Evolutionary conservation across 35 echinoderm and acorn worm species (phyloP).

Genomic region (Apostichopus parvimensis): DNA sequence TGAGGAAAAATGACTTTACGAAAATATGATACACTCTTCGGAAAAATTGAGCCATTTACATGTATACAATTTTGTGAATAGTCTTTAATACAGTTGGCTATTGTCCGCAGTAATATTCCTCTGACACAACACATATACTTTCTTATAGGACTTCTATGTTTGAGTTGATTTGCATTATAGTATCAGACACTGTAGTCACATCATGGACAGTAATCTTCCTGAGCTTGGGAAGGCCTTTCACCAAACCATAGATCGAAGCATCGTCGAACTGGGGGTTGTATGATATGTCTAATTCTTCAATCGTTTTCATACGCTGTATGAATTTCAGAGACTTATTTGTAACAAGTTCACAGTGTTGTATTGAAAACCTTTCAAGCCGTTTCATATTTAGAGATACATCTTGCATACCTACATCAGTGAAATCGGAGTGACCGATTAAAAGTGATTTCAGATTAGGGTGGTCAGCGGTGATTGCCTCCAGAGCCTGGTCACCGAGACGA

Average conservation of each 20-base stretch:
- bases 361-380: not conserved
- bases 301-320: not conserved
- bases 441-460: not conserved
- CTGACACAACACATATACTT: too few species aligned
- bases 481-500: constrained; percentile 29
- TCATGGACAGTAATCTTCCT: constrained; percentile 17
- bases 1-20: too few species aligned
- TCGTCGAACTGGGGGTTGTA: constrained; percentile 24
- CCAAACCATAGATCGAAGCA: not conserved
- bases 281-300: constrained; percentile 41
- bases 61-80: too few species aligned
- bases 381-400: constrained; percentile 7
- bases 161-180: not conserved
- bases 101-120: too few species aligned
- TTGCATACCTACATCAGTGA: constrained; percentile 4
- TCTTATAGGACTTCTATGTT: not conserved
- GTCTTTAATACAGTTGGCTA: too few species aligned
- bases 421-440: constrained; percentile 6
- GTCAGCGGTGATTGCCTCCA: constrained; percentile 17
- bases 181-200: not conserved
- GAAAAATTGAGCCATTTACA: too few species aligned
- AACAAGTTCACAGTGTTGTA: constrained; percentile 44
- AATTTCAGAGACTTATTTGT: not conserved
- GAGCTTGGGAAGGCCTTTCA: not conserved
- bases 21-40: too few species aligned